phyloP scores from a whole-genome alignment of 2,113 vertebrate species.

The Sebastes fasciatus region DNA sequence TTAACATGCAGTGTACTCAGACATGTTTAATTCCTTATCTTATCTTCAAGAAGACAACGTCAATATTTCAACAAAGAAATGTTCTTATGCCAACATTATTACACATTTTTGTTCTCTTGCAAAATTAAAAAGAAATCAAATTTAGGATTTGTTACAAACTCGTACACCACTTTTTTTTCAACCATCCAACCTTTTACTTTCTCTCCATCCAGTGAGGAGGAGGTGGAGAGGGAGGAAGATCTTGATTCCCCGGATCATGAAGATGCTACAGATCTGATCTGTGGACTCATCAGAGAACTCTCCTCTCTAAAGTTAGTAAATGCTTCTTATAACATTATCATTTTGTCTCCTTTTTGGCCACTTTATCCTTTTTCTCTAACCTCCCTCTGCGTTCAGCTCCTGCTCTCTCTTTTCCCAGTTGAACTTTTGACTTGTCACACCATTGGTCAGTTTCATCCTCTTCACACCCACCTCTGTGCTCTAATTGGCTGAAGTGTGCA shows the following conservation, averaged over 20 bases:
- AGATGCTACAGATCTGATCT: slow-evolving; percentile 84
- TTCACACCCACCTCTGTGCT: slow-evolving; percentile 28
- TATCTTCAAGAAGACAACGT: neutral
- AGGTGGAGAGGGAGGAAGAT: slow-evolving; percentile 15
- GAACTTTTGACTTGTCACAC: slow-evolving; percentile 29
- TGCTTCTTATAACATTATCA: neutral
- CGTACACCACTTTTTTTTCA: neutral
- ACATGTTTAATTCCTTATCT: neutral
- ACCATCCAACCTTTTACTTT: neutral
- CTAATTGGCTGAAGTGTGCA: slow-evolving; percentile 36
- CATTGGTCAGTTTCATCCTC: slow-evolving; percentile 27
- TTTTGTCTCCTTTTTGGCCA: neutral
- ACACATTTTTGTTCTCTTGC: neutral
- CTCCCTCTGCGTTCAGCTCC: neutral
- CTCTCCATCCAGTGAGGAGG: slow-evolving; percentile 57
- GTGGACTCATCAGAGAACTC: slow-evolving; percentile 88
- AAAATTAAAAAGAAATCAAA: neutral
- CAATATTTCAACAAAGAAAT: neutral
- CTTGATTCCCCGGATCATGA: slow-evolving; percentile 56
- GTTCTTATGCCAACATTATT: neutral
- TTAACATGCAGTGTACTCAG: neutral
- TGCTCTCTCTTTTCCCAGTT: neutral
- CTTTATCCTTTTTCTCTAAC: neutral
- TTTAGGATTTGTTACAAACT: neutral
- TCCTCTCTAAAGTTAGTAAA: slow-evolving; percentile 89